Percentiles rank a stretch among this genome's conserved stretches.
Conservation (phyloP, 2,113 vertebrate species). For the Alouatta palliata region DNA sequence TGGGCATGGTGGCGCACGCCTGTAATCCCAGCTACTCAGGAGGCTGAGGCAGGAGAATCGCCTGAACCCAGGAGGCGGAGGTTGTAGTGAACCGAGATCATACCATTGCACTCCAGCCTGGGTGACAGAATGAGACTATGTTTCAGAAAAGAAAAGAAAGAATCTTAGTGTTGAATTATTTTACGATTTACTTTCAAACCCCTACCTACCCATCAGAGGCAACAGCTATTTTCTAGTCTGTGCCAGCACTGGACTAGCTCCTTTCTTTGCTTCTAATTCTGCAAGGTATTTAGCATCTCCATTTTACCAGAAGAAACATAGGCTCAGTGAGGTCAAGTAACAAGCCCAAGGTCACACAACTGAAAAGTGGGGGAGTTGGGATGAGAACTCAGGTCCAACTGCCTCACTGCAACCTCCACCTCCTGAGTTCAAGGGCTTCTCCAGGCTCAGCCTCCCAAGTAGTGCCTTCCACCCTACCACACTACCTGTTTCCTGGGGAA, state of each 20-base stretch:
- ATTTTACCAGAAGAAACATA: not conserved
- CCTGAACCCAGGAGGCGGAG: too few species aligned
- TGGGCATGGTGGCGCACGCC: too few species aligned
- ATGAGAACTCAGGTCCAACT: not conserved
- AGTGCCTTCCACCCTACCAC: not conserved
- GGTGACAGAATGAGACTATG: too few species aligned
- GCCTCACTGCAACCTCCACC: too few species aligned
- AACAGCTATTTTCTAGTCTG: not conserved
- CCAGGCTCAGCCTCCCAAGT: too few species aligned
- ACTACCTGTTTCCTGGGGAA: not conserved
- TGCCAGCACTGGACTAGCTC: not conserved
- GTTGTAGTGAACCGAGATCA: too few species aligned
- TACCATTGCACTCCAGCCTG: too few species aligned
- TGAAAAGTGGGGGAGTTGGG: not conserved
- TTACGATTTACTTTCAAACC: not conserved
- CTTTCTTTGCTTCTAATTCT: slow-evolving; percentile 5
- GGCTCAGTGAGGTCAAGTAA: not conserved
- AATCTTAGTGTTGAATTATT: not conserved
- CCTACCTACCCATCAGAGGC: not conserved
- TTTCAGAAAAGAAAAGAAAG: too few species aligned
- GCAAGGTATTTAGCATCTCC: not conserved
- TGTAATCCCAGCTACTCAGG: too few species aligned
- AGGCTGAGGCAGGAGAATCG: too few species aligned
- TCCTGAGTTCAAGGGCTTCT: too few species aligned
- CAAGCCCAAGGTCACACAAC: not conserved